phyloP scores from a whole-genome alignment of 1,140 invertebrate genomes.

The Pogonognathellus flavescens region DNA sequence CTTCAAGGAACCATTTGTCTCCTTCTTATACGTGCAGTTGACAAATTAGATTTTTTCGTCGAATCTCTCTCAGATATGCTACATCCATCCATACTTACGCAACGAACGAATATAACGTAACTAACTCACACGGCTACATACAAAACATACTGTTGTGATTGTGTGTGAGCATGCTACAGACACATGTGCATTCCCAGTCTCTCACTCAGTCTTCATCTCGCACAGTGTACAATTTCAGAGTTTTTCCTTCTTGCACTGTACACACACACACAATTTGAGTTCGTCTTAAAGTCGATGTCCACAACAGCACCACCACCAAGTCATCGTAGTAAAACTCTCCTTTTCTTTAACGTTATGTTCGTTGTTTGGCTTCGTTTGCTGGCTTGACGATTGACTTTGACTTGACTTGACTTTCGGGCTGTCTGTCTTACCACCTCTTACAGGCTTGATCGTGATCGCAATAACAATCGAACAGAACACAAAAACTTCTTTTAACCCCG shows the following conservation, averaged over 20 bases:
- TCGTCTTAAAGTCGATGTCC: neutral
- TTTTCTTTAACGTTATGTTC: neutral
- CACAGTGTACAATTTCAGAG: neutral
- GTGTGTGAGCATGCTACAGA: neutral
- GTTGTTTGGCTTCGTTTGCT: slow-evolving; percentile 6
- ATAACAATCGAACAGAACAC: slow-evolving; percentile 52
- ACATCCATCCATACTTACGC: neutral
- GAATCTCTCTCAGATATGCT: slow-evolving; percentile 35
- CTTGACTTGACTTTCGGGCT: slow-evolving; percentile 15
- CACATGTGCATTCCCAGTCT: slow-evolving; percentile 29
- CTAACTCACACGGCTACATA: neutral
- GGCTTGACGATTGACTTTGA: slow-evolving; percentile 28
- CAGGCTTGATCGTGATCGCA: slow-evolving; percentile 57
- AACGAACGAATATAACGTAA: neutral
- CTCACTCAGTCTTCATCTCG: slow-evolving; percentile 3
- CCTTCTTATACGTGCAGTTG: slow-evolving; percentile 61
- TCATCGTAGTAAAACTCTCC: neutral
- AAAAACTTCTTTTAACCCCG: slow-evolving; percentile 45
- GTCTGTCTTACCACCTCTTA: slow-evolving; percentile 54
- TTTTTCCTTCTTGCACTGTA: no score
- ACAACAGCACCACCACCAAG: neutral
- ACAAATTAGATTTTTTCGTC: slow-evolving; percentile 66
- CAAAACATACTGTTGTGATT: neutral
- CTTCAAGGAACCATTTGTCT: slow-evolving; percentile 66
- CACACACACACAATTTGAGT: neutral